These are phyloP conservation scores for Poecilia picta DNA, from an alignment of 2,797 vertebrate genomes.

Conservation along the genomic window DNA sequence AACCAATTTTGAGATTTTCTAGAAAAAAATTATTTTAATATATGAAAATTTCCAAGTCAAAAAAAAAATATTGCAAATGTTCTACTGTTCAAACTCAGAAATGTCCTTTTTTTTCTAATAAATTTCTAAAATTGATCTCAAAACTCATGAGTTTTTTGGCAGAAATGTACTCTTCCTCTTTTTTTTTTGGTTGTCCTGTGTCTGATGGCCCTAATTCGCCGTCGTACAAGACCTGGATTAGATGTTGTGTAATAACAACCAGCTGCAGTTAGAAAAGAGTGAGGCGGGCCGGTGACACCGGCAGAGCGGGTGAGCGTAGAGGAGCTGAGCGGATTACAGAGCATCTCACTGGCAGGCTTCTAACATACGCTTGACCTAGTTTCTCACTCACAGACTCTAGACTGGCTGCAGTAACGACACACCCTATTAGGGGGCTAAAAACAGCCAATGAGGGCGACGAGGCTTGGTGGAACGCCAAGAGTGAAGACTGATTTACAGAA, in stretches of 20 bases:
- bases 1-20: too few relatives aligned
- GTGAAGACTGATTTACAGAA: slow-evolving; percentile 40
- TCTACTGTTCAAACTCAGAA: too few relatives aligned
- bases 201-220: too few relatives aligned
- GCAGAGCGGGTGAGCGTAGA: slow-evolving; percentile 25
- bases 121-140: too few relatives aligned
- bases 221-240: slow-evolving; percentile 26
- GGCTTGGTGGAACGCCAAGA: slow-evolving; percentile 45
- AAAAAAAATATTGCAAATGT: too few relatives aligned
- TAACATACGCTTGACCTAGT: slow-evolving; percentile 48
- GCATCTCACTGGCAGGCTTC: slow-evolving; percentile 42
- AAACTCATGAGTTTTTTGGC: too few relatives aligned
- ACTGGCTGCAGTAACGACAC: slow-evolving; percentile 50
- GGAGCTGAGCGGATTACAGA: slow-evolving; percentile 56
- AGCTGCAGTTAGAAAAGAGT: slow-evolving; percentile 7
- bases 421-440: slow-evolving; percentile 57
- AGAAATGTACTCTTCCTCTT: too few relatives aligned
- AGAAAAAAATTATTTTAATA: too few relatives aligned
- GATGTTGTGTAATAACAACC: slow-evolving; percentile 25
- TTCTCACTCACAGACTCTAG: slow-evolving; percentile 56
- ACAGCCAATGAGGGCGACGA: slow-evolving; percentile 52
- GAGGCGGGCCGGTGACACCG: slow-evolving; percentile 33
- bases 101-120: not conserved
- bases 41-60: too few relatives aligned
- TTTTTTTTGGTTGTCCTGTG: too few relatives aligned